Evolutionary conservation across 2,113 vertebrate genomes (phyloP).

Genomic region (Engystomops pustulosus): DNA sequence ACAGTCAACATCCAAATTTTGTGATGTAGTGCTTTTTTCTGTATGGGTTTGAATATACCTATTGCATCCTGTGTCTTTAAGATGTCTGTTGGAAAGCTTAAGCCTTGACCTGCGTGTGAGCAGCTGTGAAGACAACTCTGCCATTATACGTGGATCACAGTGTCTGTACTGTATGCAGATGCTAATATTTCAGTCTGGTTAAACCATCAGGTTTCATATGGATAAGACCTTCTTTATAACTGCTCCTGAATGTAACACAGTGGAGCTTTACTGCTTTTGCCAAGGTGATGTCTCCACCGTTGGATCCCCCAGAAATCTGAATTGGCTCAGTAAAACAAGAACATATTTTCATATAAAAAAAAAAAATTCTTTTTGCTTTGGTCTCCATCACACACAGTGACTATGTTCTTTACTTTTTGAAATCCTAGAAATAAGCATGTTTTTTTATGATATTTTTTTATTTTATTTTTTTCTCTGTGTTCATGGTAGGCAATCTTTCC

Average conservation of each 20-base stretch:
- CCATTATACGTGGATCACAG: constrained; percentile 54
- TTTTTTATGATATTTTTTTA: not conserved
- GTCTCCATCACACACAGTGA: constrained; percentile 8
- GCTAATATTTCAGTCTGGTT: constrained; percentile 58
- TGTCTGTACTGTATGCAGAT: constrained; percentile 55
- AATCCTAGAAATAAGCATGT: not conserved
- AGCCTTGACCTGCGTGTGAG: constrained; percentile 40
- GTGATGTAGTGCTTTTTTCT: not conserved
- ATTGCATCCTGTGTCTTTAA: constrained; percentile 39
- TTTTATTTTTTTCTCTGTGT: not conserved
- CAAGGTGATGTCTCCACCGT: constrained; percentile 41
- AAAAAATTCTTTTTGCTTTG: not conserved
- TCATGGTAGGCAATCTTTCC: not conserved
- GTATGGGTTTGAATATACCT: not conserved
- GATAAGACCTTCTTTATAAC: constrained; percentile 55
- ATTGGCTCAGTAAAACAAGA: constrained; percentile 9
- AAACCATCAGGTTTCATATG: constrained; percentile 52
- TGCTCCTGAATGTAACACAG: constrained; percentile 33
- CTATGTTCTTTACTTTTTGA: not conserved
- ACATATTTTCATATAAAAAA: not conserved
- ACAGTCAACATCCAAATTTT: not conserved
- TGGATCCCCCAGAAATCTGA: constrained; percentile 40
- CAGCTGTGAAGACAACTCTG: constrained; percentile 35
- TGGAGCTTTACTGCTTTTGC: constrained; percentile 39
- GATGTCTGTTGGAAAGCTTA: constrained; percentile 3